Percentiles rank a stretch among this genome's conserved stretches.
phyloP scores from a whole-genome alignment of 2,113 vertebrate species.

The Tragelaphus strepsiceros region DNA sequence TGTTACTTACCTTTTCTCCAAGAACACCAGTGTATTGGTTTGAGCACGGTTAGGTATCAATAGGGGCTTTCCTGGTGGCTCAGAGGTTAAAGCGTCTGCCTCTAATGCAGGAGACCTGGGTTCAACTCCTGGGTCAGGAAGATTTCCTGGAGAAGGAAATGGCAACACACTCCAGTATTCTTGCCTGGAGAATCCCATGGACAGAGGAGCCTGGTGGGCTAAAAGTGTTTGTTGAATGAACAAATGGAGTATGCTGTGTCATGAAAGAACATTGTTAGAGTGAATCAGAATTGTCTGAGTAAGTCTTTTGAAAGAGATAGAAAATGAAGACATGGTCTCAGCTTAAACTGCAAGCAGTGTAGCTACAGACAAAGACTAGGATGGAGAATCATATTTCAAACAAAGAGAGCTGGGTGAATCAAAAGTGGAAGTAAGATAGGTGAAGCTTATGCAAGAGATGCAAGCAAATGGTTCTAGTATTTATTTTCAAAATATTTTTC shows the following conservation, averaged over 20 bases:
- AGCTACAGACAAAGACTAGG: not conserved
- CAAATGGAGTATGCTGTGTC: not conserved
- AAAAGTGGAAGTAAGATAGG: not conserved
- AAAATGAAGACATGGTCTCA: not conserved
- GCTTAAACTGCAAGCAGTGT: not conserved
- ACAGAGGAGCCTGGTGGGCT: too few relatives aligned
- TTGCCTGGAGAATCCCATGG: too few relatives aligned
- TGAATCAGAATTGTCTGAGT: not conserved
- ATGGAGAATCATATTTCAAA: not conserved
- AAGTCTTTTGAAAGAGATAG: not conserved
- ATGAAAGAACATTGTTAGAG: not conserved
- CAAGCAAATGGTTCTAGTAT: not conserved
- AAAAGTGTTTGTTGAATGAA: not conserved
- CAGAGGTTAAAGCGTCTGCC: too few relatives aligned
- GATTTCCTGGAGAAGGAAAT: too few relatives aligned
- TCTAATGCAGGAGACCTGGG: too few relatives aligned
- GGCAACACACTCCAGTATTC: too few relatives aligned
- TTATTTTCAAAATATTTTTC: not conserved
- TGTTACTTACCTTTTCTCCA: not conserved
- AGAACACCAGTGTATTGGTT: not conserved
- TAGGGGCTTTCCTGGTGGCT: not conserved
- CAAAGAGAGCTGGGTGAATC: not conserved
- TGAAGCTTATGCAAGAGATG: not conserved
- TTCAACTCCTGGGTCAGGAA: fast-evolving
- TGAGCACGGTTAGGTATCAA: not conserved